A percentile compares a stretch with the other conserved stretches of the same genome.
Evolutionary conservation across 2,797 vertebrate genomes (phyloP).

Genomic region (Hippocampus kuda): DNA sequence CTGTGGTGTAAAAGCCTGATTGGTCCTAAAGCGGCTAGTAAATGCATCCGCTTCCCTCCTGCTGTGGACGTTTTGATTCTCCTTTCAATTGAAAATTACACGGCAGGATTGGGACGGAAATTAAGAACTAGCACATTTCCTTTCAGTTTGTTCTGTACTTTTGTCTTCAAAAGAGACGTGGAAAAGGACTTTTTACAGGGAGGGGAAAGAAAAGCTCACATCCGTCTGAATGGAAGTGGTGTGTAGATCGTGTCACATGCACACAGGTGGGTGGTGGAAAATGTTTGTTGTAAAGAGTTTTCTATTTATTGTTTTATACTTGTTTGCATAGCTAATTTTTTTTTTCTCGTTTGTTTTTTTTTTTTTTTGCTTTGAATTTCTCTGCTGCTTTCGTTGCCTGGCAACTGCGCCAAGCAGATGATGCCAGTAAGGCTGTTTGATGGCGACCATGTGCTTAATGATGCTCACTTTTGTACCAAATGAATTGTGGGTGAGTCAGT

Average conservation of each 20-base stretch:
- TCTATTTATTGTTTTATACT: constrained; percentile 58
- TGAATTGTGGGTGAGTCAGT: constrained; percentile 43
- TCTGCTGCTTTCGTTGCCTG: constrained; percentile 59
- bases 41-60: constrained; percentile 50
- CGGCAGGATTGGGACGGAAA: constrained; percentile 26
- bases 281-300: constrained; percentile 48
- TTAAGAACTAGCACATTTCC: constrained; percentile 47
- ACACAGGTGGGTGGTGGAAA: constrained; percentile 31
- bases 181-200: constrained; percentile 7
- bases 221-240: constrained; percentile 3
- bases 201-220: neutral
- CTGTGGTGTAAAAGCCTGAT: constrained; percentile 22
- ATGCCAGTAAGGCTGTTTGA: constrained; percentile 59
- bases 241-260: constrained; percentile 32
- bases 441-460: constrained; percentile 62
- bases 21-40: constrained; percentile 47
- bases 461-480: constrained; percentile 61
- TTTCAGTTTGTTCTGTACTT: constrained; percentile 27
- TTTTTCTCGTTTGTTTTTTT: constrained; percentile 38
- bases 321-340: constrained; percentile 49
- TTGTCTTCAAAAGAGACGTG: constrained; percentile 32
- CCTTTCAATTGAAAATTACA: neutral
- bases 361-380: constrained; percentile 49
- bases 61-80: constrained; percentile 23
- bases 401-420: constrained; percentile 63